phyloP scores from a whole-genome alignment of 2,888 invertebrate species.

The Pristionchus maxplancki region DNA sequence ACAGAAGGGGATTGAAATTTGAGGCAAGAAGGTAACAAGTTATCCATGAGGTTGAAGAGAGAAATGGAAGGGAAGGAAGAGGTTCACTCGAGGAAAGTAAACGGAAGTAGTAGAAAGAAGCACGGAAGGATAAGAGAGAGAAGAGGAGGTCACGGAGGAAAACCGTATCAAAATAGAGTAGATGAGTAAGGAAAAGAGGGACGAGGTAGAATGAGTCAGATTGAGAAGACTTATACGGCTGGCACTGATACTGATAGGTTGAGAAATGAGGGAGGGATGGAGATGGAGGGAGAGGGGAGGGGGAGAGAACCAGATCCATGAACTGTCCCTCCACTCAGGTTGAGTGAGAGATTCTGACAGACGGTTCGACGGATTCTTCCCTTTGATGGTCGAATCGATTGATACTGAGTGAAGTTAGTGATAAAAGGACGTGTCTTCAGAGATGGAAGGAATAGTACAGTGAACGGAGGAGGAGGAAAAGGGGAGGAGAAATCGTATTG shows the following conservation, averaged over 20 bases:
- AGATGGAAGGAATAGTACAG: constrained; percentile 18
- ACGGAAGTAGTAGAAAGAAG: constrained; percentile 38
- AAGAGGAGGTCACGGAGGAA: background rate
- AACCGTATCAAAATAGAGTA: background rate
- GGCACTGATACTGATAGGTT: constrained; percentile 35
- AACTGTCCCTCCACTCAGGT: constrained; percentile 24
- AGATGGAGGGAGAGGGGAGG: background rate
- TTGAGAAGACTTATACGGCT: constrained; percentile 9
- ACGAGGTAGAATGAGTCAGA: background rate
- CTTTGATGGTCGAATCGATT: constrained; percentile 4
- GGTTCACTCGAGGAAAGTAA: constrained; percentile 48
- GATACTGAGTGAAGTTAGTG: constrained; percentile 10
- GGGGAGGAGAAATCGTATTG: constrained; percentile 6
- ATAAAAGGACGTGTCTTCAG: constrained; percentile 3
- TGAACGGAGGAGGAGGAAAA: constrained; percentile 15
- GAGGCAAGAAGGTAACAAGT: background rate
- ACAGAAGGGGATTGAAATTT: constrained; percentile 32
- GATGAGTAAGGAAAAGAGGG: constrained; percentile 1
- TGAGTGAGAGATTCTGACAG: background rate
- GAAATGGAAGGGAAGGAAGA: constrained; percentile 39
- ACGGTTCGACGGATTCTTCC: background rate
- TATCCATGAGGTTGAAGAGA: constrained; percentile 19
- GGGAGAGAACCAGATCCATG: constrained; percentile 36
- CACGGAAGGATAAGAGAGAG: background rate
- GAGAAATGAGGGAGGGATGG: background rate